phyloP scores from a whole-genome alignment of 1,140 invertebrate species.

The Thalassaphorura encarpata region DNA sequence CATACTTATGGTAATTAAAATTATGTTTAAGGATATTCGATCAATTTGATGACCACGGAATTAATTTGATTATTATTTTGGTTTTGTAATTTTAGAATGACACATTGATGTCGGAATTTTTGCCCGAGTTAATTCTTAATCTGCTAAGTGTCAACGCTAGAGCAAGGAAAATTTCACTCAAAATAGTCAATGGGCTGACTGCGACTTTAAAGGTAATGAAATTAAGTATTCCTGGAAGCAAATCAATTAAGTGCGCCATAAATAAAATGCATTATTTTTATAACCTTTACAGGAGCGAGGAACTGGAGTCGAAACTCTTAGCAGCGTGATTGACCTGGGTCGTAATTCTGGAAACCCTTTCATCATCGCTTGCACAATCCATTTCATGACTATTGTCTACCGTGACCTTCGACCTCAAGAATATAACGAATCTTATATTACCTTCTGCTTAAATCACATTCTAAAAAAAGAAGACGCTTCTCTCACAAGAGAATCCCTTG shows the following conservation, averaged over 20 bases:
- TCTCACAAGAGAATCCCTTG: slow-evolving; percentile 18
- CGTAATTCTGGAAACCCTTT: slow-evolving; percentile 10
- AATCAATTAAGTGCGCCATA: too few relatives aligned
- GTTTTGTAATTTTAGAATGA: slow-evolving; percentile 15
- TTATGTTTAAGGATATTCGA: too few relatives aligned
- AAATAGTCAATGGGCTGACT: slow-evolving; percentile 13
- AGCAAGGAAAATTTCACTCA: slow-evolving; percentile 17
- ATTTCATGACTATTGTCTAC: slow-evolving; percentile 19
- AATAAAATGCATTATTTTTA: not conserved
- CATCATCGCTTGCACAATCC: slow-evolving; percentile 19
- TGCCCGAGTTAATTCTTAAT: slow-evolving; percentile 27
- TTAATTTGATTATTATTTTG: not conserved
- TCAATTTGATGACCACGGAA: not conserved
- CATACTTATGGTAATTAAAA: slow-evolving; percentile 2
- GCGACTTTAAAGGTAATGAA: not conserved
- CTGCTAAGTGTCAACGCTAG: slow-evolving; percentile 27
- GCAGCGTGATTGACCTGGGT: slow-evolving; percentile 11
- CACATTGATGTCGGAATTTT: slow-evolving; percentile 18
- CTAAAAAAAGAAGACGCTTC: slow-evolving; percentile 1
- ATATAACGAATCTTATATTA: slow-evolving; percentile 12
- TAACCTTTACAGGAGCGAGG: not conserved
- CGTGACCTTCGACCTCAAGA: slow-evolving; percentile 6
- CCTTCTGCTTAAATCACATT: slow-evolving; percentile 7
- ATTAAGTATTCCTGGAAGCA: not conserved
- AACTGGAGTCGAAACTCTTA: slow-evolving; percentile 2